phyloP scores from a whole-genome alignment of 2,797 vertebrate genomes.

The Lerista edwardsae region DNA sequence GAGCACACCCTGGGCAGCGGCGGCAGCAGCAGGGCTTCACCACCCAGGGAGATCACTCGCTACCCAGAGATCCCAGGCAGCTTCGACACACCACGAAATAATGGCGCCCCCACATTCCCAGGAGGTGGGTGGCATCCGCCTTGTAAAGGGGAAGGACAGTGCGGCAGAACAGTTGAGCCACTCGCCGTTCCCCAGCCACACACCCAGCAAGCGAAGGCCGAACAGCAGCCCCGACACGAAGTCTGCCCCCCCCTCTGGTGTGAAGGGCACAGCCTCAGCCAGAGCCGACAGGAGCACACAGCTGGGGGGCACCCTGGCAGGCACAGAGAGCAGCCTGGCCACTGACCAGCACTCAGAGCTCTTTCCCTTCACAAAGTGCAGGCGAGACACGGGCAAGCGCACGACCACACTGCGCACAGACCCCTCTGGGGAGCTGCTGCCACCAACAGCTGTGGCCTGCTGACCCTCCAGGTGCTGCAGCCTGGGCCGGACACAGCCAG shows the following conservation, averaged over 20 bases:
- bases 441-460: too few species aligned
- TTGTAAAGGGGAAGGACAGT: rapidly evolving
- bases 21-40: background rate
- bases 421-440: too few species aligned
- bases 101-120: rapidly evolving
- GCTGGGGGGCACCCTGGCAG: background rate
- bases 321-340: too few species aligned
- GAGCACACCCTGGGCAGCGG: background rate
- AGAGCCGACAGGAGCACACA: background rate
- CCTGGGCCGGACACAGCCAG: background rate
- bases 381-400: too few species aligned
- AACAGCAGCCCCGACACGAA: rapidly evolving
- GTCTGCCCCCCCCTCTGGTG: background rate
- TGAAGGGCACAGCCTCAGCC: background rate
- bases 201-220: rapidly evolving
- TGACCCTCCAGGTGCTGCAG: too few species aligned
- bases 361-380: too few species aligned
- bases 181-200: background rate
- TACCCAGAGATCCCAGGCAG: rapidly evolving
- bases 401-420: too few species aligned
- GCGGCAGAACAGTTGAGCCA: rapidly evolving
- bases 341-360: too few species aligned
- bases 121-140: background rate
- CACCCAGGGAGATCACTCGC: background rate
- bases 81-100: rapidly evolving